Conservation (phyloP, 2,888 invertebrate species). For the Esperia sulphurella region DNA sequence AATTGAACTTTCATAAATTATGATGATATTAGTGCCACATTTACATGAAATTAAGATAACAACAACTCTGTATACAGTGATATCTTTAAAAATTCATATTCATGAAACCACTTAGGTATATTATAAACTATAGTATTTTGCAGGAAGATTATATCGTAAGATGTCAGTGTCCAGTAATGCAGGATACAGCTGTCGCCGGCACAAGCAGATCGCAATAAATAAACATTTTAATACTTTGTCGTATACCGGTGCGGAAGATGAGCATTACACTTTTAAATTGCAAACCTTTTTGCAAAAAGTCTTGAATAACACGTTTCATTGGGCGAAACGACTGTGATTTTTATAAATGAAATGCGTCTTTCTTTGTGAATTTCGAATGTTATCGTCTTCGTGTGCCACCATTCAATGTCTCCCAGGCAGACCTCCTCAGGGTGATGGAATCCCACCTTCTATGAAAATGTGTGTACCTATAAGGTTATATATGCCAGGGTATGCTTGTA, state of each 20-base stretch:
- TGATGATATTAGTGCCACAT: too few relatives aligned
- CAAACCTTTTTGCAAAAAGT: slow-evolving; percentile 24
- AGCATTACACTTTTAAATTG: slow-evolving; percentile 45
- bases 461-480: too few relatives aligned
- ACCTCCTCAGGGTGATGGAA: too few relatives aligned
- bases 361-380: slow-evolving; percentile 6
- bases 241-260: slow-evolving; percentile 5
- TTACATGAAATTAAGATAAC: too few relatives aligned
- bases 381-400: not conserved
- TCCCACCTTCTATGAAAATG: too few relatives aligned
- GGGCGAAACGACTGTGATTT: slow-evolving; percentile 21
- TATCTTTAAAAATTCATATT: too few relatives aligned
- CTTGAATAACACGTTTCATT: slow-evolving; percentile 26
- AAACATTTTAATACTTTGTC: slow-evolving; percentile 47
- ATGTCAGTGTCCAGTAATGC: slow-evolving; percentile 10
- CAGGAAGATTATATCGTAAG: slow-evolving; percentile 1
- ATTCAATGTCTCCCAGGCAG: too few relatives aligned
- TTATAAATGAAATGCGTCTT: slow-evolving; percentile 39
- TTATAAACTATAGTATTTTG: not conserved
- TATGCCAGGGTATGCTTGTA: too few relatives aligned
- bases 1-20: too few relatives aligned
- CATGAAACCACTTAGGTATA: too few relatives aligned
- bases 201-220: slow-evolving; percentile 40
- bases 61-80: too few relatives aligned
- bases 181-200: slow-evolving; percentile 38